Base-by-base conservation (phyloP, 2,113 vertebrate genomes). In the Esox niger region DNA sequence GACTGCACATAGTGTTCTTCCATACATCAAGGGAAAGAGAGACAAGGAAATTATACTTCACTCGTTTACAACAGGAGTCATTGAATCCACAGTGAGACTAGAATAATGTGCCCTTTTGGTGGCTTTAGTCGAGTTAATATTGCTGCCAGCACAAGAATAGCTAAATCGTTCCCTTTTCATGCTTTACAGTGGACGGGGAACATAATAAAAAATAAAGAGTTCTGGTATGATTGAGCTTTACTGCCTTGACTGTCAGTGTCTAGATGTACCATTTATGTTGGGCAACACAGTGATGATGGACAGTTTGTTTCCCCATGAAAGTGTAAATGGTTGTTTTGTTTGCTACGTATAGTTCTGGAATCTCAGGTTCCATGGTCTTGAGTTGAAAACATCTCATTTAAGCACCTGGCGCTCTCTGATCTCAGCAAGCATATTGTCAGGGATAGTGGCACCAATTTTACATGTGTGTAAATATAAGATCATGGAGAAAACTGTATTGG, bases 81-180 rank as follows among this genome's bases (percentile, higher is more conserved):
- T 72, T 64, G 35, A 63, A 73, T 73, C 77, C 81, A 83, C 80
- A 82, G 80, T 75, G 69, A 81, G 47, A 84, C 21, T 74, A 73
- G 74, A 74, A 73, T 66, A 70, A 77, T 70, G 77, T 77, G 76
- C 79, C 77, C 75, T 76, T 84, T 82, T 83, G 74, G 79, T 85
- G 54, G 33, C 64, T 65, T 32, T 63, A 23, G 25, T 74, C 67
- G 46, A 80, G 54, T 62, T 64, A 76, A 47, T 1, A 74, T 79
- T 82, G 79, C 82, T 63, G 69, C 66, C 66, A 72, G 47, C 47
- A 55, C 26, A 1, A 59, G 23, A 35, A 26, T 52, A 75, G 62
- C 29, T 11, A 71, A 72, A 20, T 38, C 68, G 46, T 47, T 76
- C 70, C 67, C 70, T 68, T n/a, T n/a, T 81, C 61, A 30, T 61